Conservation (phyloP, 2,888 invertebrate species). For the Eupithecia centaureata region DNA sequence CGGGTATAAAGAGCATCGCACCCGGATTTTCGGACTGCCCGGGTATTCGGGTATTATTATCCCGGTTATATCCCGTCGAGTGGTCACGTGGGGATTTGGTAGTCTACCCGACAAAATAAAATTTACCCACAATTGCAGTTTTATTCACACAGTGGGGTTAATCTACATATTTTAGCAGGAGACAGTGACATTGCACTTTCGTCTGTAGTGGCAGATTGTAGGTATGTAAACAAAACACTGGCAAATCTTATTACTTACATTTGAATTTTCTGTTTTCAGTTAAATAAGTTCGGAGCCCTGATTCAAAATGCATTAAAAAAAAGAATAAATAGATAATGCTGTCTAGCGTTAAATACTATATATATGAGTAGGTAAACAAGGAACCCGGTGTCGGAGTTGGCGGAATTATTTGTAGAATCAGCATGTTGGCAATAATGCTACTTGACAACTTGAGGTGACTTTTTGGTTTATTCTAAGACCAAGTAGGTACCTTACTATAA, state of each 20-base stretch:
- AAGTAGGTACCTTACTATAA: too few species aligned
- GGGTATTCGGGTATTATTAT: slow-evolving; percentile 43
- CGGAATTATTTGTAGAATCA: background rate
- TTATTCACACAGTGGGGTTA: slow-evolving; percentile 53
- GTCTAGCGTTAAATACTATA: background rate
- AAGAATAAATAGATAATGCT: background rate
- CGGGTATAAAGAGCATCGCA: slow-evolving; percentile 64
- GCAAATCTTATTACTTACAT: background rate
- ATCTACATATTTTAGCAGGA: slow-evolving; percentile 56
- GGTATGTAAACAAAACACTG: slow-evolving; percentile 4
- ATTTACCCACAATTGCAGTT: slow-evolving; percentile 52
- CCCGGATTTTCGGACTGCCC: slow-evolving; percentile 47
- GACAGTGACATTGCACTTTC: slow-evolving; percentile 38
- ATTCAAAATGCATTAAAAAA: background rate
- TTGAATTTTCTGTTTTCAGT: background rate
- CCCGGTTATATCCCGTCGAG: slow-evolving; percentile 56
- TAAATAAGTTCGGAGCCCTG: background rate
- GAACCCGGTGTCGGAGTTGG: background rate
- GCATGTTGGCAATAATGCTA: too few species aligned
- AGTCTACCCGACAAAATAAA: slow-evolving; percentile 47
- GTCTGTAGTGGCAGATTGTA: slow-evolving; percentile 34
- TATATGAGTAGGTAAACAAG: too few species aligned
- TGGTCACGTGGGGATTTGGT: slow-evolving; percentile 61
- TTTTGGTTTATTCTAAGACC: too few species aligned
- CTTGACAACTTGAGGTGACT: too few species aligned